Conservation (phyloP, 2,113 vertebrate species). For the Vimba vimba region DNA sequence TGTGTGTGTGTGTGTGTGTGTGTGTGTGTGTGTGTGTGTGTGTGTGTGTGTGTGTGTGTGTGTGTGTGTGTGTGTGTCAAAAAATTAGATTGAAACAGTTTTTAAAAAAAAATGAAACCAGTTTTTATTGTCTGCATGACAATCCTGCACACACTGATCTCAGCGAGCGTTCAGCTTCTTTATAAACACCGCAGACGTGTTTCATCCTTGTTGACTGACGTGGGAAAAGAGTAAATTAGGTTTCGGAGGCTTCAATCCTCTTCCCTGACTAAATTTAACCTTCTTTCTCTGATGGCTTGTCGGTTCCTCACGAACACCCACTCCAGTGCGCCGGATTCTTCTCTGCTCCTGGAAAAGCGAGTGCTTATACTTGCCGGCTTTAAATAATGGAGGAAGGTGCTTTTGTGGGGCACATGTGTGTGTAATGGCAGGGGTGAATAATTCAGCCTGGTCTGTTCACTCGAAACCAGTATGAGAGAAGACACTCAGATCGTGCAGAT, state of each 20-base stretch:
- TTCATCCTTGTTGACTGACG: conserved; percentile 28
- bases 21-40: too few relatives aligned
- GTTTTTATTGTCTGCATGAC: background rate
- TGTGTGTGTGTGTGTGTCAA: too few relatives aligned
- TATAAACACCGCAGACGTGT: background rate
- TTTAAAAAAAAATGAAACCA: background rate
- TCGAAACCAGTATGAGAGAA: conserved; percentile 38
- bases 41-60: too few relatives aligned
- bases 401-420: conserved; percentile 32
- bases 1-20: too few relatives aligned
- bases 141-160: background rate
- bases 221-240: conserved; percentile 11
- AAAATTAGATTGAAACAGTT: background rate
- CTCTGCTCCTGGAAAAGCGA: conserved; percentile 8
- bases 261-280: conserved; percentile 29
- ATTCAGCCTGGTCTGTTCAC: conserved; percentile 42
- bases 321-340: background rate
- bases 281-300: conserved; percentile 18
- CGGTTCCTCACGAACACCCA: conserved; percentile 20
- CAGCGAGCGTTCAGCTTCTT: background rate
- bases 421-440: conserved; percentile 47
- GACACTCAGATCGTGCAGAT: conserved; percentile 51
- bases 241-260: conserved; percentile 3
- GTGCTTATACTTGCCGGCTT: background rate
- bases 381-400: conserved; percentile 48